phyloP scores from a whole-genome alignment of 1,140 invertebrate genomes.

The Drosophila ananassae region DNA sequence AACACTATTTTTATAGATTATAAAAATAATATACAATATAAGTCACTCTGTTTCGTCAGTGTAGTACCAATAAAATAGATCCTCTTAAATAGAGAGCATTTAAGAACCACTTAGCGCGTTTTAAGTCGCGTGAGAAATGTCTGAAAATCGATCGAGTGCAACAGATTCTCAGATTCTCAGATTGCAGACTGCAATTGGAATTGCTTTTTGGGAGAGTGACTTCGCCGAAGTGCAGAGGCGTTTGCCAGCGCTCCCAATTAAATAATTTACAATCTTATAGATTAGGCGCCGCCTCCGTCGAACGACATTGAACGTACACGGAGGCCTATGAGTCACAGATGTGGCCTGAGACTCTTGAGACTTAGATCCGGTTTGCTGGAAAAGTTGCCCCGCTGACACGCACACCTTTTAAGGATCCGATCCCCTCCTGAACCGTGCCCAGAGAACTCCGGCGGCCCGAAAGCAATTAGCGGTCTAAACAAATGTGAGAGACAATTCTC shows the following conservation, averaged over 20 bases:
- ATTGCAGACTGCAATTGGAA: constrained; percentile 6
- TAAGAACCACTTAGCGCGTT: constrained; percentile 40
- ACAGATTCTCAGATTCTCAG: constrained; percentile 40
- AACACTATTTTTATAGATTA: too few relatives aligned
- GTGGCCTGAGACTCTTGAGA: constrained; percentile 20
- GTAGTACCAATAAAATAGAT: constrained; percentile 33
- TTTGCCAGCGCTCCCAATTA: constrained; percentile 55
- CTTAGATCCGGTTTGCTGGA: constrained; percentile 53
- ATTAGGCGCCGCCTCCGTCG: constrained; percentile 54
- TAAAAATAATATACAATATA: not conserved
- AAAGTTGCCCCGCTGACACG: constrained; percentile 47
- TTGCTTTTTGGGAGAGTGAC: not conserved
- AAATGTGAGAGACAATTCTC: constrained; percentile 49
- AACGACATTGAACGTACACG: constrained; percentile 36
- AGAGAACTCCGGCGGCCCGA: constrained; percentile 33
- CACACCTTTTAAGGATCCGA: constrained; percentile 44
- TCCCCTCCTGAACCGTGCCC: constrained; percentile 11
- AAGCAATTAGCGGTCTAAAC: constrained; percentile 50
- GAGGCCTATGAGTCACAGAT: constrained; percentile 39
- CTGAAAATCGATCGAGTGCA: constrained; percentile 22
- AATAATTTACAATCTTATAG: constrained; percentile 63
- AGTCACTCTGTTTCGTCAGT: not conserved
- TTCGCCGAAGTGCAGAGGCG: constrained; percentile 35
- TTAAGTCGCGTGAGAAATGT: constrained; percentile 48
- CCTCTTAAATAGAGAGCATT: constrained; percentile 36